Base-by-base conservation (phyloP, 2,888 invertebrate species). In the Allygus modestus region DNA sequence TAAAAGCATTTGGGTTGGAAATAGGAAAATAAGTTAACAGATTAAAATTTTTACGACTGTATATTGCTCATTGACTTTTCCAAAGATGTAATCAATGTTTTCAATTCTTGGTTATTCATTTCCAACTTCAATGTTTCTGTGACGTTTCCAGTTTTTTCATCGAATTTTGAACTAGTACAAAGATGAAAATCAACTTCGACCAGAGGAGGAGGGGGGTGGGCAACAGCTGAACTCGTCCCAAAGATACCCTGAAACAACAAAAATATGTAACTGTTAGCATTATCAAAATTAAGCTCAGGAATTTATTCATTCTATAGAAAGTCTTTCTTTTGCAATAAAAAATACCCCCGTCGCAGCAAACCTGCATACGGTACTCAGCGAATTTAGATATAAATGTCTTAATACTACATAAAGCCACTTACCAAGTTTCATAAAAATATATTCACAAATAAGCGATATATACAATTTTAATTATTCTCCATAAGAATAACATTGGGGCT, bases 41-140 rank as follows among this genome's bases (percentile, higher is more conserved):
- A 65, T 2, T n/a, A 5, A 28, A 28, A 65, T 65, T 11, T 11
- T 65, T 12, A 65, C 4, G 1, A 28, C 31, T 26, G 31, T 65
- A 5, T 28, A 26, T 65, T 58, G 54, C 43, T 75, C 33, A 73
- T 28, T 58, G 75, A 28, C 31, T 83, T 83, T 58, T 83, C 83
- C 15, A 83, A 41, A 33, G 75, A 26, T 43, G 54, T 20, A 41
- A 75, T 75, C 23, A 83, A 58, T 15, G 61, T 73, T 43, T 83
- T 83, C 41, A 83, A 41, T 41, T 83, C 83, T 75, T 83, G 73
- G 15, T 15, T 43, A 51, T 83, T 75, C 83, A 83, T 75, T 75
- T 83, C 83, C 61, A 83, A 75, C 17, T 75, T 83, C 23, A 83
- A 20, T 17, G 61, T 75, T n/a, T 83, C 75, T 83, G 75, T 83